Evolutionary conservation across 2,113 vertebrate genomes (phyloP), one percentile per base, ranked within the genome.

Genomic region (Callionymus lyra): DNA sequence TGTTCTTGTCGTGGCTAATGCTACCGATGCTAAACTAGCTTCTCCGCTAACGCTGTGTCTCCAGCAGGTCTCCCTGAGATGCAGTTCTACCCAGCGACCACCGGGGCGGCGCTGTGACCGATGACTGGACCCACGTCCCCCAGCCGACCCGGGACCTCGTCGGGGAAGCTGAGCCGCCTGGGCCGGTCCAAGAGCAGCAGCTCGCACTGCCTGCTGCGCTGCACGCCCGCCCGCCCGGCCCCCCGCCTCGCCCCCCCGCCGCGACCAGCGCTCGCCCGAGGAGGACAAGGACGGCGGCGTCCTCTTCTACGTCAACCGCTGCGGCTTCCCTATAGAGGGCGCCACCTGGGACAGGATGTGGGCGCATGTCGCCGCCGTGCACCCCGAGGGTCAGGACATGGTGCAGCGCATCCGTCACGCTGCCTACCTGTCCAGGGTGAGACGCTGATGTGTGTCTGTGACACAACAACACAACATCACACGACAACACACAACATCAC

Each of bases 281-380:
- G 92, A 95, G 54, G 91, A 93, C 72, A 92, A 91, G 80, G 91
- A 94, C 41, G 91, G 90, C 21, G 91, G 90, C 17, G 82, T 87
- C 35, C 85, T 89, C 1, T 97, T 97, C 68, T 89, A 92, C 16
- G 93, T 97, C 16, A 97, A 97, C 79, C 89, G 91, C 67, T 85
- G 85, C 33, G 94, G 94, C 21, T 97, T 97, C 53, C 94, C 94
- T 50, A 91, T 97, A 31, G 91, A 97, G 59, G 71, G 82, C 41
- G 72, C 84, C 47, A 97, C 93, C 53, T 97, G 94, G 94, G 93
- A 94, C 52, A 76, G 92, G 43, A 96, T 98, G 93, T 98, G 94
- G 94, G 61, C 78, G 14, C 91, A 97, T 33, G 94, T 97, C 68
- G 86, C 85, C 10, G 87, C 82, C 44, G 86, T 93, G 55, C 94